These are phyloP conservation scores for Heliconius hewitsoni DNA, from an alignment of 1,140 invertebrate species.

Conservation along the genomic window DNA sequence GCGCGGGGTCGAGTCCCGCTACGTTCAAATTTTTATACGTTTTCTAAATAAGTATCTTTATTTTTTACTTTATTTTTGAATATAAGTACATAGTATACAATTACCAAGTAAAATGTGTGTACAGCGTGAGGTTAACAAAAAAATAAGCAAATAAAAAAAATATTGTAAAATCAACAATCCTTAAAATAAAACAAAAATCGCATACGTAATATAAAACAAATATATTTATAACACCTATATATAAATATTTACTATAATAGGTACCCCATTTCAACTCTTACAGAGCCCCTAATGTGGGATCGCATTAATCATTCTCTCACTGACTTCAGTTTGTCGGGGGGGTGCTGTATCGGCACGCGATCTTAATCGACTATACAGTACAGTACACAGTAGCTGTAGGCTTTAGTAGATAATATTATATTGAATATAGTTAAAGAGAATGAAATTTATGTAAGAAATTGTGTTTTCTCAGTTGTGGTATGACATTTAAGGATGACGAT, in stretches of 20 bases:
- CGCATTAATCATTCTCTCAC: conserved; percentile 63
- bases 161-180: background rate
- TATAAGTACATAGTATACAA: too few species aligned
- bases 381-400: background rate
- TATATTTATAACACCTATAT: too few species aligned
- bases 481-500: too few species aligned
- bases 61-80: too few species aligned
- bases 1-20: too few species aligned
- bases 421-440: background rate
- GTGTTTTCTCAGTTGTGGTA: background rate
- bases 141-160: background rate
- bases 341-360: conserved; percentile 17
- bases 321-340: conserved; percentile 45
- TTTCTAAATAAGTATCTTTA: too few species aligned
- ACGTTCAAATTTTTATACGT: too few species aligned
- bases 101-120: too few species aligned
- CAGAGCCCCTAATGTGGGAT: conserved; percentile 53
- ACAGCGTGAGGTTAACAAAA: too few species aligned
- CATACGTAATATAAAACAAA: too few species aligned
- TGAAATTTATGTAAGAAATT: background rate
- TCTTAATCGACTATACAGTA: conserved; percentile 23
- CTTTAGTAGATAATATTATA: conserved; percentile 11
- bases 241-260: conserved; percentile 9
- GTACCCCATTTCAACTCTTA: conserved; percentile 11
- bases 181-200: background rate